phyloP scores from a whole-genome alignment of 2,113 vertebrate species.

The Peromyscus maniculatus region DNA sequence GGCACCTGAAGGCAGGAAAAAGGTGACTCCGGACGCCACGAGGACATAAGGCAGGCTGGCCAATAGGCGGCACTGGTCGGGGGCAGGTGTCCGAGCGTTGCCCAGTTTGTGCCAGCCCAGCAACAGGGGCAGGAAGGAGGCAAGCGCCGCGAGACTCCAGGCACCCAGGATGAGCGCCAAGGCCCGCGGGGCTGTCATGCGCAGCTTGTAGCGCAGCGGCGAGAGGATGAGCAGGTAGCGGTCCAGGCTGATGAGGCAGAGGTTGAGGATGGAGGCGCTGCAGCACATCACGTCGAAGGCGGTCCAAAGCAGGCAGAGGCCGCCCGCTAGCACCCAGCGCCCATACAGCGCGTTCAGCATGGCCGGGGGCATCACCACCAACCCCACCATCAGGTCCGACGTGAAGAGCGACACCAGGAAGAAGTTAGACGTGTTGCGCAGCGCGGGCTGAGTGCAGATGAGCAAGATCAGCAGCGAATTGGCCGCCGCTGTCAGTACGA shows the following conservation, averaged over 20 bases:
- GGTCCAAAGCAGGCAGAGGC: conserved; percentile 95
- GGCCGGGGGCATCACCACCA: conserved; percentile 98
- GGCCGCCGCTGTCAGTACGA: conserved; percentile 92
- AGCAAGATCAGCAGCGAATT: conserved; percentile 94
- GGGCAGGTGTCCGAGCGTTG: conserved; percentile 61
- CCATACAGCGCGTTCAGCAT: conserved; percentile 97
- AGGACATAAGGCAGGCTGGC: conserved; percentile 96
- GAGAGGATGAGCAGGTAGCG: conserved; percentile 98
- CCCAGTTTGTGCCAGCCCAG: conserved; percentile 96
- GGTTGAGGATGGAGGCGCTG: conserved; percentile 98
- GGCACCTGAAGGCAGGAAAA: conserved; percentile 95
- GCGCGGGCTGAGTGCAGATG: conserved; percentile 94
- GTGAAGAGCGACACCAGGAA: conserved; percentile 98
- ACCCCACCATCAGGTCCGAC: conserved; percentile 97
- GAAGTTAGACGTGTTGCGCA: conserved; percentile 97
- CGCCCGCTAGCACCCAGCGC: conserved; percentile 93
- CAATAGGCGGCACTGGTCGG: conserved; percentile 92
- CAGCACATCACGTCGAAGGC: conserved; percentile 99
- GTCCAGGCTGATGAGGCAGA: conserved; percentile 98
- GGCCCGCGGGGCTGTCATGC: conserved; percentile 94
- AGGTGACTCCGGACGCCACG: conserved; percentile 95
- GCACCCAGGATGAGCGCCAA: conserved; percentile 93
- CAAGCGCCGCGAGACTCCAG: conserved; percentile 93
- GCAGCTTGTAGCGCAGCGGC: conserved; percentile 96
- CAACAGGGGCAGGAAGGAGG: conserved; percentile 97